Evolutionary conservation across 2,888 invertebrate genomes (phyloP).

Genomic region (Eupithecia subumbrata): DNA sequence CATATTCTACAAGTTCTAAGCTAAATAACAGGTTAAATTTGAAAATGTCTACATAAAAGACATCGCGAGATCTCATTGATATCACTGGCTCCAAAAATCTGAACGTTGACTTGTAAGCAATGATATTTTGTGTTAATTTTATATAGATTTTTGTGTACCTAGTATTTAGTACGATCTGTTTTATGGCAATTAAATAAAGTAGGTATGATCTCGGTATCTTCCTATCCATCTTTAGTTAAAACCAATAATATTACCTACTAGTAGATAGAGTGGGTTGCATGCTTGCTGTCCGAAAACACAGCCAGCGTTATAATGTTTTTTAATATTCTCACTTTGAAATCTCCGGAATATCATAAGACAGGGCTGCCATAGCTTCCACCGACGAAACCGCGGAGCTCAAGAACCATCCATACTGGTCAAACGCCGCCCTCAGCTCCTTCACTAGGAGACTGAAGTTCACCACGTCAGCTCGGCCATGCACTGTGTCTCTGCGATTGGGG

Average conservation of each 20-base stretch:
- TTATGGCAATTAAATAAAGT: no score
- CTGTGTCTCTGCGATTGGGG: constrained; percentile 83
- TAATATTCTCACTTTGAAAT: constrained; percentile 71
- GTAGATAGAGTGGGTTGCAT: no score
- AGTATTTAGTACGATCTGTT: no score
- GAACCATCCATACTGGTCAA: constrained; percentile 78
- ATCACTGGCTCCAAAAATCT: neutral
- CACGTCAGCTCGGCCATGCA: constrained; percentile 71
- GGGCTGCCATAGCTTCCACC: constrained; percentile 69
- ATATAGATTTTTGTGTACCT: no score
- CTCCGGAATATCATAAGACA: constrained; percentile 85
- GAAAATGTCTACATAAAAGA: neutral
- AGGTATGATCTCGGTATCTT: no score
- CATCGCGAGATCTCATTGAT: neutral
- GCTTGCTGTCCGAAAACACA: neutral
- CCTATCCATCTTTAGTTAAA: no score
- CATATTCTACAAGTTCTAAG: neutral
- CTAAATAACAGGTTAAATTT: neutral
- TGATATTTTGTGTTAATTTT: no score
- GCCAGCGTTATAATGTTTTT: neutral
- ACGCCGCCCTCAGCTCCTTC: constrained; percentile 82
- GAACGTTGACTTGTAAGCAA: no score
- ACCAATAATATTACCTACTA: no score
- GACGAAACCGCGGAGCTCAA: constrained; percentile 86
- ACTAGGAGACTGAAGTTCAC: constrained; percentile 81